Conservation (phyloP, 2,113 vertebrate genomes). For the Chamaetylas fuelleborni region DNA sequence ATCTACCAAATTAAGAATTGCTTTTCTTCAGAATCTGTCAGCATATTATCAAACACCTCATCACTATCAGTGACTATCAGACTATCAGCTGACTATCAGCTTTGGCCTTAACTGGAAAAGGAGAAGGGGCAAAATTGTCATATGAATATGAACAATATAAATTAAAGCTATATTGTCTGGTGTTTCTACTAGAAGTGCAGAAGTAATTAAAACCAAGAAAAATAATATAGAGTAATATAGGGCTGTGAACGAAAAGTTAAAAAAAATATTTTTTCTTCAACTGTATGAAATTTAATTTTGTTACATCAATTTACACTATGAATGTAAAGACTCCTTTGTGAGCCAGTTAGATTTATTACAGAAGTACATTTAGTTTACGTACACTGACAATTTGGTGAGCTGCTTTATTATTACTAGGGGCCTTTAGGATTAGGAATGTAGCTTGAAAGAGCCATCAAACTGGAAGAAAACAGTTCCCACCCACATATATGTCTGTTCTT, state of each 20-base stretch:
- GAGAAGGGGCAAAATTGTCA: background rate
- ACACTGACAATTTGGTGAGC: background rate
- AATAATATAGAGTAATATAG: background rate
- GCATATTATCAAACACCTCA: background rate
- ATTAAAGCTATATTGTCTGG: background rate
- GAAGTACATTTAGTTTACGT: background rate
- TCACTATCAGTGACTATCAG: background rate
- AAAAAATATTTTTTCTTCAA: background rate
- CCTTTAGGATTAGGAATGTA: conserved; percentile 31
- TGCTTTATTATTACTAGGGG: background rate
- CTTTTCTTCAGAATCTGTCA: background rate
- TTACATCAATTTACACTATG: background rate
- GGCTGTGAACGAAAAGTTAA: background rate
- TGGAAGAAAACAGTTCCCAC: conserved; percentile 53
- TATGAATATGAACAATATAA: background rate
- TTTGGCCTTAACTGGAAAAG: background rate
- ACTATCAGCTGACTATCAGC: too few species aligned
- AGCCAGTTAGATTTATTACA: background rate
- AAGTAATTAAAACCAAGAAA: background rate
- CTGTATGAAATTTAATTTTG: background rate
- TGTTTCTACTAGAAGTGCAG: background rate
- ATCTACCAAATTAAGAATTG: background rate
- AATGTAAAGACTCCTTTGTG: background rate
- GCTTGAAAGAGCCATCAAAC: conserved; percentile 47
- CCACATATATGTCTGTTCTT: conserved; percentile 11